phyloP scores from a whole-genome alignment of 37 sponge, comb jelly and placozoan species.

The Aplysina aerophoba region DNA sequence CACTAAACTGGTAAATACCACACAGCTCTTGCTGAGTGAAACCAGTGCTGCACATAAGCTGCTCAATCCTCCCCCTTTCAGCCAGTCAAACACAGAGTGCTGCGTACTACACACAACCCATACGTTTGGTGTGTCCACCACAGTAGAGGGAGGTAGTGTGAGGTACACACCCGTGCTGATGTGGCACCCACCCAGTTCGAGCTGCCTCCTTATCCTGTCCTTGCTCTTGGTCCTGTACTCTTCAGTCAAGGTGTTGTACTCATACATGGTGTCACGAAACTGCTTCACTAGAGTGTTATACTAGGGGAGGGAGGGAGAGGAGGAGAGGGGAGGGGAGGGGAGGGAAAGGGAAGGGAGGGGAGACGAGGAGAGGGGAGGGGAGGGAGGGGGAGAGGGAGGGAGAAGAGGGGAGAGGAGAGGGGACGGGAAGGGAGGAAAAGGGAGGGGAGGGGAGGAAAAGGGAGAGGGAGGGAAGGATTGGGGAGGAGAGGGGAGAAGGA shows the following conservation, averaged over 20 bases:
- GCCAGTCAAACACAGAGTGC: too few species aligned
- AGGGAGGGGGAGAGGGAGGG: not conserved
- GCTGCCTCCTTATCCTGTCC: conserved; percentile 16
- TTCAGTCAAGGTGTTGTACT: conserved; percentile 24
- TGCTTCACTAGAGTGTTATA: conserved; percentile 29
- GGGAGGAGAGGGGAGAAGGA: not conserved
- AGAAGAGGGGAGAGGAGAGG: not conserved
- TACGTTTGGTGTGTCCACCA: too few species aligned
- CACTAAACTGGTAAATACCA: too few species aligned
- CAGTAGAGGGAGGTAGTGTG: too few species aligned
- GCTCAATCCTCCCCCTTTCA: too few species aligned
- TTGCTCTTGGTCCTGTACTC: conserved; percentile 40
- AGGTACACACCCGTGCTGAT: too few species aligned
- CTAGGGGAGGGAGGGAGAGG: not conserved
- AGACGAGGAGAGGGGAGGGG: too few species aligned
- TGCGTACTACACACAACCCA: too few species aligned
- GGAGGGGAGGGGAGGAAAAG: not conserved
- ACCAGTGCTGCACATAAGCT: too few species aligned
- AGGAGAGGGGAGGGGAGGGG: not conserved
- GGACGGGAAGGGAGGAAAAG: not conserved
- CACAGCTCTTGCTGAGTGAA: too few species aligned
- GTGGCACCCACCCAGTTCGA: conserved; percentile 4
- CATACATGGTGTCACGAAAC: conserved; percentile 33
- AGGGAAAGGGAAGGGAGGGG: not conserved
- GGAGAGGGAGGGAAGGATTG: not conserved